A percentile compares a stretch with the other conserved stretches of the same genome.
Conservation (phyloP, 92 coral and sea anemone genomes). For the Anthopleura xanthogrammica region DNA sequence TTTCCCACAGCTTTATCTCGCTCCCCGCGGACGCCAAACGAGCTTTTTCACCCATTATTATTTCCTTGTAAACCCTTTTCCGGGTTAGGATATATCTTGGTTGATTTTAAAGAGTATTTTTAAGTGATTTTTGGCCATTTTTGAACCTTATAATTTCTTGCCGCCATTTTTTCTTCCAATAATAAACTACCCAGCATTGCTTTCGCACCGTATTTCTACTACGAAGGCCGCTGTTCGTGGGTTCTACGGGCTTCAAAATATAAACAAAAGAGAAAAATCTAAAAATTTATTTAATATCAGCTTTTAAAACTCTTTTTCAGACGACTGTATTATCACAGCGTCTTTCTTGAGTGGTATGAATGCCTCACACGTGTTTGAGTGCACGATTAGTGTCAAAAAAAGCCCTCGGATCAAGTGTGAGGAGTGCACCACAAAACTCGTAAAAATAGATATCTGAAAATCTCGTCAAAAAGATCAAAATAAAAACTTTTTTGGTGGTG, state of each 20-base stretch:
- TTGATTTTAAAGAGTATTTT: background rate
- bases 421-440: background rate
- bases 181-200: slow-evolving; percentile 48
- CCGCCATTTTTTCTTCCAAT: slow-evolving; percentile 69
- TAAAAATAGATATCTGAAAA: background rate
- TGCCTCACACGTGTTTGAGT: background rate
- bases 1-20: slow-evolving; percentile 92
- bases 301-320: background rate
- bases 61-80: background rate
- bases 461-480: too few relatives aligned
- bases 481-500: too few relatives aligned
- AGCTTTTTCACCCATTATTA: slow-evolving; percentile 70
- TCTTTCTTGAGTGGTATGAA: background rate
- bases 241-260: slow-evolving; percentile 11
- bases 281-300: background rate
- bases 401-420: background rate
- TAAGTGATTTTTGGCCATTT: slow-evolving; percentile 35
- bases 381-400: background rate
- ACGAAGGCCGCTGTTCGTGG: slow-evolving; percentile 30
- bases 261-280: background rate
- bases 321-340: background rate
- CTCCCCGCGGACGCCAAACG: slow-evolving; percentile 92
- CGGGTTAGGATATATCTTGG: slow-evolving; percentile 15
- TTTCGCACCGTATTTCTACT: slow-evolving; percentile 23
- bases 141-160: slow-evolving; percentile 30